Base-by-base conservation (phyloP, 2,797 vertebrate species). In the Neomorphus geoffroyi region DNA sequence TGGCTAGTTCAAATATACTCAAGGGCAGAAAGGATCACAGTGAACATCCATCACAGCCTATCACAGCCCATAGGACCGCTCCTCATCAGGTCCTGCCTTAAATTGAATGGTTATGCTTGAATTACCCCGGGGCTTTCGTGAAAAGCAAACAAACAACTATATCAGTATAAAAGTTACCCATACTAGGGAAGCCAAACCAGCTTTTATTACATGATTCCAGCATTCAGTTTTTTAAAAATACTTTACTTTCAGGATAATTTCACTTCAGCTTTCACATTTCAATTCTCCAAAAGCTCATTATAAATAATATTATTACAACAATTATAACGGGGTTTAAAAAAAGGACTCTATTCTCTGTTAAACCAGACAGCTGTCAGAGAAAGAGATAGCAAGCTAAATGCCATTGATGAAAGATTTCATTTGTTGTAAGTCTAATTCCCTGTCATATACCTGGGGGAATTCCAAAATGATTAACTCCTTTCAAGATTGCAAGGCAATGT, bases 391-490 rank as follows among this genome's bases (percentile, higher is more conserved):
- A 48, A 83, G 46, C 86, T 86, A 95, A 91, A 88, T 64, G 62
- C 35, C 35, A 69, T 8, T 17, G 54, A 91, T 88, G 51, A 94
- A 93, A 90, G 80, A 86, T 91, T 95, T 86, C 4, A 66, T 80
- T 62, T 90, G 46, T 66, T 72, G 66, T 88, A 85, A 88, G 43
- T 79, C 69, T 48, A 79, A 46, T 81, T 90, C 81, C 33, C 32
- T 93, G 66, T 83, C 66, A 66, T 62, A 72, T 13, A 94, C 77
- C 58, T 82, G 60, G 7, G 67, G 86, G 45, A 39, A 78, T 92
- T 94, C 39, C 75, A 69, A 89, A 85, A 65, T 83, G 74, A 92
- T 89, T 93, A 96, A 92, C 35, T 92, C 35, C 22, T 91, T 67
- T 69, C 66, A 78, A 58, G 82, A 53, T 27, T 66, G 6, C 2